Conservation (phyloP, 2,797 vertebrate genomes). For the Sebastes taczanowskii region DNA sequence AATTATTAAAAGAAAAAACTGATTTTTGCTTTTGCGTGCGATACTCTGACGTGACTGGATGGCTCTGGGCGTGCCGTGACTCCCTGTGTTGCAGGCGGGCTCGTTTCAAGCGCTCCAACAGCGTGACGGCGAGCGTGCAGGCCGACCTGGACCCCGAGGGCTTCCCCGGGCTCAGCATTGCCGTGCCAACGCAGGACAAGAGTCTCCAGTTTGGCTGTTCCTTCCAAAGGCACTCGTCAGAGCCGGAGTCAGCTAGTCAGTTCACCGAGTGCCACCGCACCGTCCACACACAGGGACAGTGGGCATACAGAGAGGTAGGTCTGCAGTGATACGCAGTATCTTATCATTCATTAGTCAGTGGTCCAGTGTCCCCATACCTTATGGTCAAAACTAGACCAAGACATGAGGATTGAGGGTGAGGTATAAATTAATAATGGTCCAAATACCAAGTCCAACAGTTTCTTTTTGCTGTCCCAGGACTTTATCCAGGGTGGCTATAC, state of each 20-base stretch:
- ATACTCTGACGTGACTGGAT: conserved; percentile 16
- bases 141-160: conserved; percentile 97
- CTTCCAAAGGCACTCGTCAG: conserved; percentile 96
- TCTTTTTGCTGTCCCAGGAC: conserved; percentile 69
- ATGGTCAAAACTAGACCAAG: neutral
- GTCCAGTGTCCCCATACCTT: neutral
- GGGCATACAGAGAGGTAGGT: conserved; percentile 92
- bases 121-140: conserved; percentile 97
- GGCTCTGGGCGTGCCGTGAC: conserved; percentile 28
- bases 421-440: neutral
- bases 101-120: conserved; percentile 98
- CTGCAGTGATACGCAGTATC: neutral
- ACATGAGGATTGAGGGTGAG: neutral
- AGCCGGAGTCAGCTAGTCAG: conserved; percentile 92
- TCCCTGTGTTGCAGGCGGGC: conserved; percentile 84
- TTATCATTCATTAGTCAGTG: neutral
- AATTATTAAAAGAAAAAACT: neutral
- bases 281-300: conserved; percentile 98
- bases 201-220: conserved; percentile 96
- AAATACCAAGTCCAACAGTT: neutral
- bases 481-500: conserved; percentile 85
- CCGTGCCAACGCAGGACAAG: conserved; percentile 95
- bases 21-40: conserved; percentile 8
- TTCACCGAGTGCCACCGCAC: conserved; percentile 96
- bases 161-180: conserved; percentile 84